These are phyloP conservation scores for Globia sparganii DNA, from an alignment of 2,888 invertebrate genomes.

Conservation along the genomic window DNA sequence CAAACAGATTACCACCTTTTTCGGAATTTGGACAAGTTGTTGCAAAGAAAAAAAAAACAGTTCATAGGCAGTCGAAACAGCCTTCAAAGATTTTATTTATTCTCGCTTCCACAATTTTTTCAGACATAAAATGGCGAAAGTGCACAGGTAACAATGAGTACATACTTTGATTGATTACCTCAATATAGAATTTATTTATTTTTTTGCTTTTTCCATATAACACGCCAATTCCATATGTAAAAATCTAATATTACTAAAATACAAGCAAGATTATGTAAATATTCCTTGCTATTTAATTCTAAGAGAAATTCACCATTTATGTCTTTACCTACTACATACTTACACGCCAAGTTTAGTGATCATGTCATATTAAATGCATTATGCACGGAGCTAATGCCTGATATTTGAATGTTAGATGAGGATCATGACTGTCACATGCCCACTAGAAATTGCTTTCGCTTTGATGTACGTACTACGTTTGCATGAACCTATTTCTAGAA, in stretches of 20 bases:
- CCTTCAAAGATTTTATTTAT: not conserved
- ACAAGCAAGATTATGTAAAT: not conserved
- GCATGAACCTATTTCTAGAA: conserved; percentile 31
- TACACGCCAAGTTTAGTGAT: conserved; percentile 34
- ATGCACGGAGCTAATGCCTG: conserved; percentile 44
- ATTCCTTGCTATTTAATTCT: not conserved
- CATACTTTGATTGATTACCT: not conserved
- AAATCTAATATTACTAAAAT: not conserved
- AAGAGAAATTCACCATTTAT: conserved; percentile 12
- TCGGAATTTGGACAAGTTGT: not conserved
- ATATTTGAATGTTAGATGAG: conserved; percentile 51
- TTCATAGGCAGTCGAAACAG: not conserved
- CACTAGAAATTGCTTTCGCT: conserved; percentile 38
- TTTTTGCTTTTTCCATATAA: not conserved
- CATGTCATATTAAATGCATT: conserved; percentile 38
- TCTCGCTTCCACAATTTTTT: not conserved
- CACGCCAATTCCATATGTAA: not conserved
- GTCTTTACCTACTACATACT: conserved; percentile 3
- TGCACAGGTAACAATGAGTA: not conserved
- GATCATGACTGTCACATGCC: conserved; percentile 50
- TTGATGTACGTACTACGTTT: conserved; percentile 19
- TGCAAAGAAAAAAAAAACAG: not conserved
- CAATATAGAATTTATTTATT: not conserved
- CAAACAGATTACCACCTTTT: not conserved
- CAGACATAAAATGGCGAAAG: not conserved